phyloP scores from a whole-genome alignment of 35 echinoderm and acorn worm genomes.

The Hemicentrotus pulcherrimus region DNA sequence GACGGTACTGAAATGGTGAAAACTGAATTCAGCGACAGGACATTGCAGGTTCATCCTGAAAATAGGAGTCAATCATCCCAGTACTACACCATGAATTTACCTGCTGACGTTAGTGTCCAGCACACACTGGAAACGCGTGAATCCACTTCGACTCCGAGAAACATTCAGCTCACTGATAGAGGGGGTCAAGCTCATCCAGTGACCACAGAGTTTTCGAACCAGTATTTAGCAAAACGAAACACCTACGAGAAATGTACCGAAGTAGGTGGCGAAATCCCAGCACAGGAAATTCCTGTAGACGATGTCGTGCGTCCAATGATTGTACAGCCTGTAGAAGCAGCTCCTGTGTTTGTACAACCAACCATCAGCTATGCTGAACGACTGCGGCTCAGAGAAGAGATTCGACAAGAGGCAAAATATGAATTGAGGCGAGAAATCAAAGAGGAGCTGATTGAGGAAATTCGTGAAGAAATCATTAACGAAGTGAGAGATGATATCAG shows the following conservation, averaged over 20 bases:
- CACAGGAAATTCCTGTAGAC: neutral
- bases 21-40: neutral
- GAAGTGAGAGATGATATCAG: constrained; percentile 55
- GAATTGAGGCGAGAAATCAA: constrained; percentile 46
- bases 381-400: constrained; percentile 38
- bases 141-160: constrained; percentile 16
- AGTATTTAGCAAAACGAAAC: neutral
- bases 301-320: neutral
- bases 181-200: constrained; percentile 5
- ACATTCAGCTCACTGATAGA: neutral
- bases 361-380: neutral
- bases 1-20: constrained; percentile 10
- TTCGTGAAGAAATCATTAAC: constrained; percentile 48
- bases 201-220: neutral
- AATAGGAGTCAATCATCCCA: constrained; percentile 28
- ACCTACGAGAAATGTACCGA: neutral
- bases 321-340: neutral
- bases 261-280: neutral
- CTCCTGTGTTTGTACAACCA: neutral
- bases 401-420: constrained; percentile 20
- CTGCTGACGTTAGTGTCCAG: neutral
- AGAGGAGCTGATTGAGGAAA: constrained; percentile 39
- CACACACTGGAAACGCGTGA: neutral
- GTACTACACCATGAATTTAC: neutral
- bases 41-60: constrained; percentile 39